Conservation (phyloP, 2,797 vertebrate genomes). For the Ciconia nigra region DNA sequence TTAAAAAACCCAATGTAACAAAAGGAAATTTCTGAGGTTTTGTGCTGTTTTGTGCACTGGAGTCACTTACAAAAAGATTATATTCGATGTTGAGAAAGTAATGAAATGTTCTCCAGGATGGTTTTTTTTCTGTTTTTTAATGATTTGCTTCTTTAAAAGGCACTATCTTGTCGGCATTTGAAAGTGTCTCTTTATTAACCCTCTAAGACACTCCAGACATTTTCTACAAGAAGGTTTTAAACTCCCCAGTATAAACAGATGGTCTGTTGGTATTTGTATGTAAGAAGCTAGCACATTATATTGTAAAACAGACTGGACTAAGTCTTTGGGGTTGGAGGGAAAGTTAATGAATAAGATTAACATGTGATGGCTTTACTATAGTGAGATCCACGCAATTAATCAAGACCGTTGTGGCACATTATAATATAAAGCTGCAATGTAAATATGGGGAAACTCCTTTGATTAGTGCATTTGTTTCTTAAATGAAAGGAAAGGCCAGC, state of each 20-base stretch:
- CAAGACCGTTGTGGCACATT: background rate
- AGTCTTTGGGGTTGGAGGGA: background rate
- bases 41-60: background rate
- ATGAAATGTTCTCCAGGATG: background rate
- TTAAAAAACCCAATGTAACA: background rate
- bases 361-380: background rate
- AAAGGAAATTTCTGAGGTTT: background rate
- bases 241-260: background rate
- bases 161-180: background rate
- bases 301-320: background rate
- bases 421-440: background rate
- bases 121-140: fast-evolving
- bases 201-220: background rate
- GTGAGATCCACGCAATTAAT: background rate
- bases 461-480: background rate
- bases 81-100: background rate
- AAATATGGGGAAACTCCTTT: background rate
- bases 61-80: background rate
- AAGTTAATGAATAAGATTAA: background rate
- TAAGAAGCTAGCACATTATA: background rate
- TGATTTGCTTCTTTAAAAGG: background rate
- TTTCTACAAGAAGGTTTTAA: background rate
- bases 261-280: background rate
- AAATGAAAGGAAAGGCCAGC: background rate
- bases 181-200: background rate